phyloP scores from a whole-genome alignment of 1,140 invertebrate genomes.

The Platyura marginata region DNA sequence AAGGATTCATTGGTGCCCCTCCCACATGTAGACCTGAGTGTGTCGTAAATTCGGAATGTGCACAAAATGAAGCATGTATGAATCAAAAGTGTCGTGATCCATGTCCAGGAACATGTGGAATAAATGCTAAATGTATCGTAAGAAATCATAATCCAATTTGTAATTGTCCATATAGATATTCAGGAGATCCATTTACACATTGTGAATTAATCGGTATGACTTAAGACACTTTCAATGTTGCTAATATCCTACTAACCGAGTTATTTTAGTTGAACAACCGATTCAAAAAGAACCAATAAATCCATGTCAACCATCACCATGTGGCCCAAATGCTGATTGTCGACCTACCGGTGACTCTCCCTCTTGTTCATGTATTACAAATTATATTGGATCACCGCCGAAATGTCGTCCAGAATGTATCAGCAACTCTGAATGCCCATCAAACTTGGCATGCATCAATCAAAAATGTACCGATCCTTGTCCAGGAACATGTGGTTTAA shows the following conservation, averaged over 20 bases:
- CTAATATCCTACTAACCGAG: no score
- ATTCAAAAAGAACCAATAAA: slow-evolving; percentile 18
- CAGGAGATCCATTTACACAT: slow-evolving; percentile 59
- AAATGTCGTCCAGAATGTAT: no score
- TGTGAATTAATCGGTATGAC: slow-evolving; percentile 32
- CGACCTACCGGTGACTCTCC: slow-evolving; percentile 35
- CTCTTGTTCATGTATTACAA: slow-evolving; percentile 52
- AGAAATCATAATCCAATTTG: slow-evolving; percentile 73
- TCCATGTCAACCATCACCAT: slow-evolving; percentile 61
- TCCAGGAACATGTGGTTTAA: no score
- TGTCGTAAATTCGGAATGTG: slow-evolving; percentile 61
- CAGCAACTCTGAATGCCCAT: slow-evolving; percentile 60
- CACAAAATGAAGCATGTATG: slow-evolving; percentile 56
- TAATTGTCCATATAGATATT: slow-evolving; percentile 54
- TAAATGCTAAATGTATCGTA: slow-evolving; percentile 54
- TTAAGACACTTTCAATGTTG: no score
- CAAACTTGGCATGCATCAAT: slow-evolving; percentile 58
- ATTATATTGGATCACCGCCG: slow-evolving; percentile 61
- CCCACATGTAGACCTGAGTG: slow-evolving; percentile 70
- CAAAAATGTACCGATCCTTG: no score
- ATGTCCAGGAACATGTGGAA: no score
- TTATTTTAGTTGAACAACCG: no score
- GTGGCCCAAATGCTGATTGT: slow-evolving; percentile 55
- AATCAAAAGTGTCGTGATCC: slow-evolving; percentile 57
- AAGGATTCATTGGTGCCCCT: slow-evolving; percentile 40